Evolutionary conservation across 2,113 vertebrate species (phyloP), one percentile per base, ranked within the genome.

Genomic region (Dicaeum eximium): DNA sequence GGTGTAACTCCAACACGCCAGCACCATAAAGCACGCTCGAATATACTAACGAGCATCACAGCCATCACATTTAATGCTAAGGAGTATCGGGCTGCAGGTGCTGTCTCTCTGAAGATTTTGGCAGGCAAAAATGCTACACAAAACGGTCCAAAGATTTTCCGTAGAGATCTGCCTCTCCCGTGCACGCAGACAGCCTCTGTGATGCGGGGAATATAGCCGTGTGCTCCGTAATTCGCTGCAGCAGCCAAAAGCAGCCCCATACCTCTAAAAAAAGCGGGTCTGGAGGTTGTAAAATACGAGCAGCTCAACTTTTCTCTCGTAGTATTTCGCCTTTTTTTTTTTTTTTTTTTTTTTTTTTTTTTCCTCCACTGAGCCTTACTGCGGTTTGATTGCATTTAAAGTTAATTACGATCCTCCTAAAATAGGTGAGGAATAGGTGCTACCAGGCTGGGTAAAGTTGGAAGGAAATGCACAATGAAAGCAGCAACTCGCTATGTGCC

Each of bases 51-150:
- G 98, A 98, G 98, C 98, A 97, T 97, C 97, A 81, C 98, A 98
- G 98, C 98, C 98, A 97, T 98, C 98, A 98, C 98, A 98, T 98
- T 98, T 98, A 98, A 99, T 98, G 98, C 97, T 98, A 98, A 98
- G 95, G 86, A 95, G 93, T 90, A 94, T 93, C 79, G 80, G 80
- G 96, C 94, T 97, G 97, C 97, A 98, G 97, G 96, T 98, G 97
- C 97, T 94, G 96, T 96, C 71, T 78, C 94, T 93, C 93, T 94
- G 54, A 80, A 96, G 96, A 90, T 96, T 97, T 97, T 92, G 86
- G 93, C 95, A 94, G 95, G 93, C 85, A 69, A 86, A 95, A 96
- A 93, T 65, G 92, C 90, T 15, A 71, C 81, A 74, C 75, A 53
- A 91, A 89, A 95, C 40, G 58, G 54, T 87, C 54, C 91, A 87